Conservation (phyloP, 2,888 invertebrate species). For the Drosophila yooni region DNA sequence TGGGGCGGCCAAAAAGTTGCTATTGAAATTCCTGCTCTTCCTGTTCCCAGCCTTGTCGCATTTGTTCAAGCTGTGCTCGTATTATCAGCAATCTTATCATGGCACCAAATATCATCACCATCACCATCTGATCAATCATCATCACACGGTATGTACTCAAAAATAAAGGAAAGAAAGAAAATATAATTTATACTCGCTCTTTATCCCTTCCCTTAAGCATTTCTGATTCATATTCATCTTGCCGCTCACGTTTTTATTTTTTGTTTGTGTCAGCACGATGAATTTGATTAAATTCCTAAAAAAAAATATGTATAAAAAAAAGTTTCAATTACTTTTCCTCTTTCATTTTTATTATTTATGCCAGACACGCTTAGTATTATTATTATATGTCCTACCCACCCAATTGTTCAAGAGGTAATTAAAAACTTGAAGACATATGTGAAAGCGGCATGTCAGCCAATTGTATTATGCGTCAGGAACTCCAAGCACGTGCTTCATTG, state of each 20-base stretch:
- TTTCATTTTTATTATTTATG: constrained; percentile 33
- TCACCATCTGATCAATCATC: constrained; percentile 92
- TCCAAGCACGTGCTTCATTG: constrained; percentile 13
- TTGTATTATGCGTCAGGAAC: constrained; percentile 39
- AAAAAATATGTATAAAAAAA: background rate
- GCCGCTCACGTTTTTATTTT: constrained; percentile 19
- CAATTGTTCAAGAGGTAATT: constrained; percentile 52
- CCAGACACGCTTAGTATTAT: constrained; percentile 35
- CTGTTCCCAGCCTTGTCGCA: constrained; percentile 93
- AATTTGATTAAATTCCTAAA: constrained; percentile 55
- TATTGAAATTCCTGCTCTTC: constrained; percentile 92
- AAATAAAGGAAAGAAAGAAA: background rate
- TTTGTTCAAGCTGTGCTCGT: constrained; percentile 93
- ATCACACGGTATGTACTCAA: constrained; percentile 87
- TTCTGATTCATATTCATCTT: constrained; percentile 26
- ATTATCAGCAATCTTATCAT: constrained; percentile 91
- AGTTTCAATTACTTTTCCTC: constrained; percentile 28
- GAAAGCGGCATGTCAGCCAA: constrained; percentile 44
- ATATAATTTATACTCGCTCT: background rate
- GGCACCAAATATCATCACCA: constrained; percentile 92
- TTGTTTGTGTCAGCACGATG: constrained; percentile 30
- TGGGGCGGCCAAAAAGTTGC: constrained; percentile 93
- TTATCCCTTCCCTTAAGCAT: constrained; percentile 4
- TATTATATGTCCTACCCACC: constrained; percentile 17
- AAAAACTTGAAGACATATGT: constrained; percentile 44